Percentiles rank a stretch among this genome's conserved stretches.
These are phyloP conservation scores for Bactericera cockerelli DNA, from an alignment of 1,140 invertebrate species.

Conservation along the genomic window DNA sequence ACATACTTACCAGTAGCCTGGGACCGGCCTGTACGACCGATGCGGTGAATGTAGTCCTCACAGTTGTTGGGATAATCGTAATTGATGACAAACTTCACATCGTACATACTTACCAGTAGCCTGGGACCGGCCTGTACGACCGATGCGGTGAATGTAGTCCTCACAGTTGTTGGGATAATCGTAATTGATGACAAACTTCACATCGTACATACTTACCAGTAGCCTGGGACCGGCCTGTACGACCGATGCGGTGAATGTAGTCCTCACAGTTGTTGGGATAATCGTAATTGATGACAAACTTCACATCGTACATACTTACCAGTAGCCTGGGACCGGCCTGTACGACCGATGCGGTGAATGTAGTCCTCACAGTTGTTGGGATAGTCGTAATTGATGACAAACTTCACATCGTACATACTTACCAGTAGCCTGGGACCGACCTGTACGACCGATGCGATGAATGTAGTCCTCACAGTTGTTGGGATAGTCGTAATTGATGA, in stretches of 20 bases:
- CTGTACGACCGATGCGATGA: constrained; percentile 96
- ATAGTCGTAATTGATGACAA: constrained; percentile 99
- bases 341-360: constrained; percentile 96
- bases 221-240: constrained; percentile 80
- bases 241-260: constrained; percentile 97
- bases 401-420: constrained; percentile 98
- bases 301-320: constrained; percentile 95
- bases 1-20: constrained; percentile 39
- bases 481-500: constrained; percentile 99
- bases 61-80: constrained; percentile 97
- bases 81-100: constrained; percentile 98
- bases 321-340: constrained; percentile 76
- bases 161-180: constrained; percentile 97
- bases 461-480: constrained; percentile 98
- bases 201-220: constrained; percentile 92
- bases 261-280: constrained; percentile 97
- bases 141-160: constrained; percentile 98
- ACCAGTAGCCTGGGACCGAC: too few species aligned
- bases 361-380: constrained; percentile 97
- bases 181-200: constrained; percentile 98
- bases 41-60: constrained; percentile 98
- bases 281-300: constrained; percentile 99
- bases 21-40: constrained; percentile 88
- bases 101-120: constrained; percentile 85
- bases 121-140: constrained; percentile 82